Base-by-base conservation (phyloP, 2,888 invertebrate genomes). In the Pachydiplax longipennis region DNA sequence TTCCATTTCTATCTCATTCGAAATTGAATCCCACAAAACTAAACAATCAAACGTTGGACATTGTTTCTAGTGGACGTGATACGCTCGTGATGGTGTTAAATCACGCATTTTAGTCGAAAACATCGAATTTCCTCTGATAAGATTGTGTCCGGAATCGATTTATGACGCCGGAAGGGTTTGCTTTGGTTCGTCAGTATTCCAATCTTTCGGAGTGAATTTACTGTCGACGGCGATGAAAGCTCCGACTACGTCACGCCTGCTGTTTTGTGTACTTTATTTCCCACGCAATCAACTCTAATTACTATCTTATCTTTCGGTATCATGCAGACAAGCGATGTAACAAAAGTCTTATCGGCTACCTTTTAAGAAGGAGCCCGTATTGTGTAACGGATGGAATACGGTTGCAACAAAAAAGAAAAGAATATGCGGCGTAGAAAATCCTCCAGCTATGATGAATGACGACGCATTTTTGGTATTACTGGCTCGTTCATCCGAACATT, bases 241-340 rank as follows among this genome's bases (percentile, higher is more conserved):
- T 37, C 61, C 58, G 22, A 6, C n/a, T 61, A 87, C 87, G 87
- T 58, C 65, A 40, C 25, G 65, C 0, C 25, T 22, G 13, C 25
- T 13, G 53, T 83, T 87, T 18, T 87, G 37, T 87, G 58, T 35
- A 61, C 87, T 35, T 35, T 37, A 48, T 37, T 37, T 61, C 12
- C 35, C 37, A n/a, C 40, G n/a, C 61, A 87, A 22, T 87, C 87
- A n/a, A n/a, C 37, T 65, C 82, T 35, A 37, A 58, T 35, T 61
- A n/a, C 61, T 87, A 87, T 87, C 87, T 87, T 87, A 87, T 87
- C 87, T 87, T 44, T 83, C 35, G 83, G n/a, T 87, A 87, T 87
- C 87, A n/a, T 35, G 61, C 61, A 37, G 87, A 37, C n/a, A 65
- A 35, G 61, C 37, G 58, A 37, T 25, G 61, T 58, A 61, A 37